Evolutionary conservation across 2,888 invertebrate genomes (phyloP).

Genomic region (Nymphalis urticae): DNA sequence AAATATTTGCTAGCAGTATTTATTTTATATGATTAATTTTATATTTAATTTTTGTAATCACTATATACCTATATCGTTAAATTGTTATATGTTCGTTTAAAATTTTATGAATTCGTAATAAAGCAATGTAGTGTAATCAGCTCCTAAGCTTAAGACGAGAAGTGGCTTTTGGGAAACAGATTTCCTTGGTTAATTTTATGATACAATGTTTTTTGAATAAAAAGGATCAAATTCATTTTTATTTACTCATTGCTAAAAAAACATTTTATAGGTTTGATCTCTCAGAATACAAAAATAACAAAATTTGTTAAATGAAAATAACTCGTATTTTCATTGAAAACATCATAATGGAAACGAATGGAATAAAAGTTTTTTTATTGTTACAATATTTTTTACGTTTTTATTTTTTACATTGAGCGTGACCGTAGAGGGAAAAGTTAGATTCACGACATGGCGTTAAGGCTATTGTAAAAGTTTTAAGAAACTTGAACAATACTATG

Average conservation of each 20-base stretch:
- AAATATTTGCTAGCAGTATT: background rate
- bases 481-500: slow-evolving; percentile 3
- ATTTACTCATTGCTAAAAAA: background rate
- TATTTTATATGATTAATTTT: no score
- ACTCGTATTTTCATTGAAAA: slow-evolving; percentile 1
- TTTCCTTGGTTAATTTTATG: no score
- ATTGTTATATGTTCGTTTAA: no score
- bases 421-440: slow-evolving; percentile 5
- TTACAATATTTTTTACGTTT: background rate
- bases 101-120: no score
- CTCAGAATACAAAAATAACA: background rate
- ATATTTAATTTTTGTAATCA: no score
- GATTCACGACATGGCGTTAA: background rate
- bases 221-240: background rate
- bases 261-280: background rate
- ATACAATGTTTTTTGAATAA: no score
- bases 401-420: background rate
- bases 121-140: no score
- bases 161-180: no score
- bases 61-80: no score
- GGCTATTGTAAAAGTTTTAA: slow-evolving; percentile 11
- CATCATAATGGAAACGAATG: background rate
- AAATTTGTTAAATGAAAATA: background rate
- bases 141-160: no score
- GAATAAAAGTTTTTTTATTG: background rate